Evolutionary conservation across 2,113 vertebrate genomes (phyloP).

Genomic region (Symphodus melops): DNA sequence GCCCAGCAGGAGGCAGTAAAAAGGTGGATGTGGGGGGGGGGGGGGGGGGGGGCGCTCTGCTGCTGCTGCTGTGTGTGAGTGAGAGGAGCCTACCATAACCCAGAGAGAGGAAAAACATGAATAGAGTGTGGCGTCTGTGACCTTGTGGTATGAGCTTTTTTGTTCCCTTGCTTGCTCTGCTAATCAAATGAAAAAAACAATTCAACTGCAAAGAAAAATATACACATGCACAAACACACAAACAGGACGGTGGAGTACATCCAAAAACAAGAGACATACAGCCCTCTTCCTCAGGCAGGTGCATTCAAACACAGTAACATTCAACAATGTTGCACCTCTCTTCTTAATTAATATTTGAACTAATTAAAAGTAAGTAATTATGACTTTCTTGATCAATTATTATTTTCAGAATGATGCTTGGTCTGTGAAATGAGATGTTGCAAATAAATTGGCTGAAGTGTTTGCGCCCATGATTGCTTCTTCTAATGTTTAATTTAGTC

Average conservation of each 20-base stretch:
- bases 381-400: not conserved
- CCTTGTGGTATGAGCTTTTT: slow-evolving; percentile 77
- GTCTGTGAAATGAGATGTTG: not conserved
- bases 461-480: not conserved
- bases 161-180: slow-evolving; percentile 37
- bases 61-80: not conserved
- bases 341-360: not conserved
- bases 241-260: too few relatives aligned
- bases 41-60: slow-evolving; percentile 21
- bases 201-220: slow-evolving; percentile 34
- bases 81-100: slow-evolving; percentile 55
- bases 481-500: not conserved
- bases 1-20: slow-evolving; percentile 61
- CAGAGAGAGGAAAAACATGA: slow-evolving; percentile 68
- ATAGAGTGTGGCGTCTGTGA: slow-evolving; percentile 64
- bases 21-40: slow-evolving; percentile 44
- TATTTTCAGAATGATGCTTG: not conserved
- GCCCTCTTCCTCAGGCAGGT: not conserved
- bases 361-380: not conserved
- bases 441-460: not conserved
- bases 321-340: not conserved
- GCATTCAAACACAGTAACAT: not conserved
- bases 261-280: not conserved
- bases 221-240: slow-evolving; percentile 11
- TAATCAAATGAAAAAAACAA: slow-evolving; percentile 57